Evolutionary conservation across 2,113 vertebrate species (phyloP).

Genomic region (Meleagris gallopavo): DNA sequence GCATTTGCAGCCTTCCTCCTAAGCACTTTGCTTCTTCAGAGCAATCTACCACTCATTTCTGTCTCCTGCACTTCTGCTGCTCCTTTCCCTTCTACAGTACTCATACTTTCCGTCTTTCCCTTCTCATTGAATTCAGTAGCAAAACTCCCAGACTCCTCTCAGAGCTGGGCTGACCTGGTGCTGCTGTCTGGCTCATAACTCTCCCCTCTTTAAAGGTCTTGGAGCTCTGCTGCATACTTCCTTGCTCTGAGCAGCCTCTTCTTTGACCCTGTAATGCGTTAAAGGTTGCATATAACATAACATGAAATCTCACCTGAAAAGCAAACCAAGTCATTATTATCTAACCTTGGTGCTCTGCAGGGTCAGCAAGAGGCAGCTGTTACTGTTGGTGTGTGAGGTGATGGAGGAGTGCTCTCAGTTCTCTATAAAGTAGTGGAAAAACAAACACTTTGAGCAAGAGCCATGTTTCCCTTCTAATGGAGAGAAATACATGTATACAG

Average conservation of each 20-base stretch:
- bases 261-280: neutral
- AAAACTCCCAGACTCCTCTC: neutral
- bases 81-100: neutral
- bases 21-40: neutral
- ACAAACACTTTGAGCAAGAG: neutral
- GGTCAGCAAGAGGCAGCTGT: neutral
- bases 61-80: neutral
- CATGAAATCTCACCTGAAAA: neutral
- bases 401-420: neutral
- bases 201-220: neutral
- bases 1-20: neutral
- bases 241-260: neutral
- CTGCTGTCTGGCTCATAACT: neutral
- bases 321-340: neutral
- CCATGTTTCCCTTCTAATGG: neutral
- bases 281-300: neutral
- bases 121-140: neutral
- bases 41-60: neutral
- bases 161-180: neutral
- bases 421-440: neutral
- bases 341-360: neutral
- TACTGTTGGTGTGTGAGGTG: neutral
- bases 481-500: neutral
- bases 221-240: neutral
- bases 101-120: neutral